Evolutionary conservation across 2,797 vertebrate species (phyloP).

Genomic region (Anolis apletophallus): DNA sequence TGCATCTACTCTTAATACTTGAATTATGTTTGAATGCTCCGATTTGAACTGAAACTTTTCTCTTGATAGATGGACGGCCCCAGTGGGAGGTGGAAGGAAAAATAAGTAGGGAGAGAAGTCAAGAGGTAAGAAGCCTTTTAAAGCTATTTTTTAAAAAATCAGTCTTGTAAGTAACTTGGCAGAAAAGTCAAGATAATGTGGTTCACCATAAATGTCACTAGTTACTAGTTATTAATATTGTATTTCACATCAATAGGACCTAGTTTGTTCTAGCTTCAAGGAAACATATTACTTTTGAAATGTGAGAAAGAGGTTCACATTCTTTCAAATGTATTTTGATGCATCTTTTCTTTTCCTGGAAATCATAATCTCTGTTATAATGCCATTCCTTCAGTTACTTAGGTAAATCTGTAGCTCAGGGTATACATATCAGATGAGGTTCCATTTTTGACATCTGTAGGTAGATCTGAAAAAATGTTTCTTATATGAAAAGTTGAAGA

Average conservation of each 20-base stretch:
- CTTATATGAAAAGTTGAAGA: background rate
- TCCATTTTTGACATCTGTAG: background rate
- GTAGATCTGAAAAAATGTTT: background rate
- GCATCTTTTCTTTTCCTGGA: background rate
- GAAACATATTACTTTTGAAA: background rate
- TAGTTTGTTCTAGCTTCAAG: background rate
- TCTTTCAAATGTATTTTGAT: background rate
- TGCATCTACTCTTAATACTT: background rate
- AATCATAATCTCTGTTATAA: background rate
- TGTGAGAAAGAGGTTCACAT: background rate
- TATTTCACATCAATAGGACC: background rate
- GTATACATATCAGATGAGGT: background rate
- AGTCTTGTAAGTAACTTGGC: background rate
- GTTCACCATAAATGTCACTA: background rate
- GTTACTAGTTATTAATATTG: background rate
- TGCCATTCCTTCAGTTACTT: background rate
- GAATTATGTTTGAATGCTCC: background rate
- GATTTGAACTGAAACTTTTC: conserved; percentile 43
- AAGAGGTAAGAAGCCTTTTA: conserved; percentile 85
- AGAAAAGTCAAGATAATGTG: background rate
- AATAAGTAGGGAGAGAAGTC: conserved; percentile 93
- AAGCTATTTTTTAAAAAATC: background rate
- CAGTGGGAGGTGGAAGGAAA: conserved; percentile 99
- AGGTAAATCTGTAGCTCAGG: background rate
- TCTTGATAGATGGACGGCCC: conserved; percentile 91